Conservation (phyloP, 1,140 invertebrate species). For the Drosophila ohnishii region DNA sequence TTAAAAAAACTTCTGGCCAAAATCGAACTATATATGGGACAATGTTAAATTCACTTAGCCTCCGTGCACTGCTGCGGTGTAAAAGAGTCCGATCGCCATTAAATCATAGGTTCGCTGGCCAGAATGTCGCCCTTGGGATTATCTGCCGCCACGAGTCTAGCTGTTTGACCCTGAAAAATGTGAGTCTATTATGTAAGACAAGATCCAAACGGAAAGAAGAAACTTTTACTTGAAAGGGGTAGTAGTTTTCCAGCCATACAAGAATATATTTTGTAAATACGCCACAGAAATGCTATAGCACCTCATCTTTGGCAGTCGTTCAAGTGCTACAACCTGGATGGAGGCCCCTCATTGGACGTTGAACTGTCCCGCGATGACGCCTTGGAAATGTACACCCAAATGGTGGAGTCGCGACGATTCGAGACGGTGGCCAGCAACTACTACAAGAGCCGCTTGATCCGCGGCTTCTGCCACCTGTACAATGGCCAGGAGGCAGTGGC, state of each 20-base stretch:
- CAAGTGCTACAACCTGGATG: constrained; percentile 93
- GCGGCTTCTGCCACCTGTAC: constrained; percentile 93
- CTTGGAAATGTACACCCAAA: constrained; percentile 85
- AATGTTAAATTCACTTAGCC: constrained; percentile 8
- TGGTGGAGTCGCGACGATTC: constrained; percentile 88
- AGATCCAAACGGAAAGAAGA: too few relatives aligned
- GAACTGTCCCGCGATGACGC: constrained; percentile 87
- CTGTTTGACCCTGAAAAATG: constrained; percentile 63
- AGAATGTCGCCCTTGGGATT: not conserved
- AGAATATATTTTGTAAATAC: not conserved
- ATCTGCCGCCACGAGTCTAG: constrained; percentile 3
- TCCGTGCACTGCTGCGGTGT: not conserved
- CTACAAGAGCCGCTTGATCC: constrained; percentile 90
- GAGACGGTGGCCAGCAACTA: constrained; percentile 88
- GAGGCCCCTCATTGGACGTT: constrained; percentile 88
- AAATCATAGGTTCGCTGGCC: too few relatives aligned
- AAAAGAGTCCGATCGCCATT: not conserved
- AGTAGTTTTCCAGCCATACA: not conserved
- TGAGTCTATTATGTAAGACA: constrained; percentile 24
- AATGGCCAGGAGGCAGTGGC: constrained; percentile 88
- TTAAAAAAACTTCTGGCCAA: not conserved
- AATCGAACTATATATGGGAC: not conserved
- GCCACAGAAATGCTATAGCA: not conserved
- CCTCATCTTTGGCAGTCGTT: constrained; percentile 38
- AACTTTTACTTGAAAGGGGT: not conserved